Evolutionary conservation across 2,888 invertebrate genomes (phyloP).

Genomic region (Scrobipalpa costella): DNA sequence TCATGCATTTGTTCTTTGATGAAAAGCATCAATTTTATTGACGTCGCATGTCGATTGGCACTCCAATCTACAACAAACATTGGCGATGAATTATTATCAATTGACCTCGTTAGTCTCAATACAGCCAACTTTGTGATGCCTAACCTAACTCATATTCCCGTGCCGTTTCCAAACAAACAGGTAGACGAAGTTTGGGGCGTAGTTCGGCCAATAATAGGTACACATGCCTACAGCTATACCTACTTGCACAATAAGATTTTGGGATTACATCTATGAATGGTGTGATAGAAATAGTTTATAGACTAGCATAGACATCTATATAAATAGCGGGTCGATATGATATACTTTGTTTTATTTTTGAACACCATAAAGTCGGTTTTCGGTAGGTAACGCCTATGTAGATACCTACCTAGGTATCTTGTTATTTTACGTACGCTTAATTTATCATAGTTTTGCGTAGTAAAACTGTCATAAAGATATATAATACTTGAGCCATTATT

Average conservation of each 20-base stretch:
- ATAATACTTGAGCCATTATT: no score
- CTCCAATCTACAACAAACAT: conserved; percentile 10
- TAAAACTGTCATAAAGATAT: no score
- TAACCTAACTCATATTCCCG: conserved; percentile 4
- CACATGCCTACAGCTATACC: not conserved
- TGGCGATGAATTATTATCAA: conserved; percentile 16
- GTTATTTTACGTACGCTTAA: not conserved
- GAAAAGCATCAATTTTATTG: no score
- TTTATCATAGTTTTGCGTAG: no score
- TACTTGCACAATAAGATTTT: not conserved
- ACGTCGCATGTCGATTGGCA: not conserved
- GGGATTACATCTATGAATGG: not conserved
- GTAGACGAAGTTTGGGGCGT: not conserved
- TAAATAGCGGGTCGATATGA: no score
- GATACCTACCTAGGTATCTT: not conserved
- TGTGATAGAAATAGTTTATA: not conserved
- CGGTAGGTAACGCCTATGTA: no score
- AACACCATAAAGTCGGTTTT: no score
- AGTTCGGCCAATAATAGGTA: not conserved
- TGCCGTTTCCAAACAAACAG: not conserved
- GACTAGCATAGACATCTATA: no score
- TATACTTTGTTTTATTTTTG: no score
- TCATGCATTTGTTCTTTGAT: no score
- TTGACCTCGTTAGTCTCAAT: conserved; percentile 13
- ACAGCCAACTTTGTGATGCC: not conserved